Base-by-base conservation (phyloP, 1,140 invertebrate genomes). In the Dendroctonus valens region DNA sequence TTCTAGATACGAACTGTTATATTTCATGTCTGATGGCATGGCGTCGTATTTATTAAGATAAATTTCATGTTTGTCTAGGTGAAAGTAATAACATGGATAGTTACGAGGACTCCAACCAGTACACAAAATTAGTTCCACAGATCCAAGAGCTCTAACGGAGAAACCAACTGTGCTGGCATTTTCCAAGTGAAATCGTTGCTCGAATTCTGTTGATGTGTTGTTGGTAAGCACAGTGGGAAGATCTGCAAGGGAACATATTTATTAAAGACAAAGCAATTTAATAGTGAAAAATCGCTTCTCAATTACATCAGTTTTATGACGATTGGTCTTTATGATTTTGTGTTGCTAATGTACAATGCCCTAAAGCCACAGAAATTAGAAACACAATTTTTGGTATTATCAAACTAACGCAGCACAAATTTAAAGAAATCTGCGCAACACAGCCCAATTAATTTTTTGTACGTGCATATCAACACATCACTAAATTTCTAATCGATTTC, bases 11-110 rank as follows among this genome's bases (percentile, higher is more conserved):
- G 41, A 14, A 9, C 7, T 50, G n/a, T 26, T 52, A 54, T 63
- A 51, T 12, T 66, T 49, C 9, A 64, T 2, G n/a, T 65, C 55
- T 12, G 61, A 41, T 11, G 71, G 40, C 9, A 50, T 48, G 1
- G 38, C 37, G 12, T 26, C 26, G 26, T 55, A 62, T 53, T 71
- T 70, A 7, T 53, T 61, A 7, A 73, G 53, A 7, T 68, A 63
- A 26, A 74, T 68, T 38, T 70, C 67, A 15, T 14, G 64, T 40
- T 58, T 50, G n/a, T 65, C 65, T 5, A 74, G 69, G 12, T 65
- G 57, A 15, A 73, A 68, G 39, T 72, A 67, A 51, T 74, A 73
- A 51, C 73, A 74, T 14, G 73, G 68, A 59, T 74, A 66, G 38
- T 70, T 69, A 6, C 68, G 52, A 8, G 73, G 73, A 57, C 73